Evolutionary conservation across 2,113 vertebrate genomes (phyloP).

Genomic region (Cichladusa arquata): DNA sequence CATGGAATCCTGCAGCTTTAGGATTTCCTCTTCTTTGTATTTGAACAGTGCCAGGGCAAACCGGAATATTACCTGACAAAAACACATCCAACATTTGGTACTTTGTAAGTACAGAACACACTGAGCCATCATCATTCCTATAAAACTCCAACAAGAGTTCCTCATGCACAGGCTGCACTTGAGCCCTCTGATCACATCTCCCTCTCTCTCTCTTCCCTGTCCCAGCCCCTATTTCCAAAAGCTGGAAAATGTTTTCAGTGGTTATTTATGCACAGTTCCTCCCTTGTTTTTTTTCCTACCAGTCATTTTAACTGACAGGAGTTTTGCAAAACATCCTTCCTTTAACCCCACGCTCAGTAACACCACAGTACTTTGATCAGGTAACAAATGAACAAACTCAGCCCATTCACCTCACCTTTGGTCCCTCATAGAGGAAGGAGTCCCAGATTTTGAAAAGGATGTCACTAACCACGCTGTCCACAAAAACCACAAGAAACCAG

Average conservation of each 20-base stretch:
- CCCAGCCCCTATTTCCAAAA: neutral
- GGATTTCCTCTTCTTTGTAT: conserved; percentile 94
- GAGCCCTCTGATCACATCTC: neutral
- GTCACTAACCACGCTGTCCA: conserved; percentile 95
- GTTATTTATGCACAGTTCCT: neutral
- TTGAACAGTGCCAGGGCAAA: conserved; percentile 94
- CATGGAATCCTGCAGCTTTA: conserved; percentile 89
- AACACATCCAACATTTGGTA: neutral
- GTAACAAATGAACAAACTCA: neutral
- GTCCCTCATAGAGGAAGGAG: conserved; percentile 94
- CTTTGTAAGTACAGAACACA: neutral
- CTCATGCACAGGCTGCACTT: neutral
- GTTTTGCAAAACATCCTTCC: neutral
- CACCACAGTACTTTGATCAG: neutral
- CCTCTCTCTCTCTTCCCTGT: neutral
- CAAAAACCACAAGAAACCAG: conserved; percentile 98
- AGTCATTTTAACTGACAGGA: neutral
- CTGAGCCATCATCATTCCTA: neutral
- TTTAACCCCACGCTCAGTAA: neutral
- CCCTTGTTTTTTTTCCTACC: neutral
- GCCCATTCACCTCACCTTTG: conserved; percentile 81
- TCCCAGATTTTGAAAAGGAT: conserved; percentile 98
- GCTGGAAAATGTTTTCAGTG: neutral
- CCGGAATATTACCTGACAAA: conserved; percentile 89
- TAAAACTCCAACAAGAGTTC: neutral